Base-by-base conservation (phyloP, 2,888 invertebrate species). In the Pseudanteris insignis region DNA sequence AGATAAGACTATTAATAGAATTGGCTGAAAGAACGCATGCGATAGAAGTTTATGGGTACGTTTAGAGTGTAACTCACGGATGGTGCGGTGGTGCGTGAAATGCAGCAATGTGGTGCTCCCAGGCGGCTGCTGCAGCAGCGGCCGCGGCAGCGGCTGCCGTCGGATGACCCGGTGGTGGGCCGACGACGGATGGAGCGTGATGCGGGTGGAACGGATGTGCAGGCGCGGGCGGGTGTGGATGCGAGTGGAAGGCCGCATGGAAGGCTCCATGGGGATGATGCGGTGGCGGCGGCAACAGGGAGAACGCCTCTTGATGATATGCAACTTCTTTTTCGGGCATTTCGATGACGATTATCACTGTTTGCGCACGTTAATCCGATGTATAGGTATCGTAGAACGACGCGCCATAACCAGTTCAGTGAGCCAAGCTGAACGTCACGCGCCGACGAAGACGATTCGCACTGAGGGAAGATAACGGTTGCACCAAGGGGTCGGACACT, bases 101-200 rank as follows among this genome's bases (percentile, higher is more conserved):
- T 79, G 86, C 79, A 73, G 85, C 80, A 84, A 85, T 86, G 75
- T 88, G 85, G 84, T 81, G 85, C 77, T 79, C 85, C 85, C 78
- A 84, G 77, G 80, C 84, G 77, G 77, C 85, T 78, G 84, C 83
- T 64, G 83, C 84, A 51, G 84, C 77, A 1, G 76, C 85, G 2
- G 75, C 76, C 64, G 84, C 81, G 73, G 82, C 57, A 51, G 74
- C 40, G 66, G 77, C 69, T 47, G 73, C 54, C 67, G 67, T 63
- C 46, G 68, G 84, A 79, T 78, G 83, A 8, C 71, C 71, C 2
- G 73, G 76, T 60, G 72, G 72, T 12, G 74, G 76, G n/a, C 77
- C 64, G 2, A 64, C 64, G 11, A 15, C 59, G 64, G 61, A 71
- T 18, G n/a, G n/a, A 57, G 70, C 76, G 53, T 76, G 78, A 63